Base-by-base conservation (phyloP, 2,797 vertebrate species). In the Sandelia bainsii region DNA sequence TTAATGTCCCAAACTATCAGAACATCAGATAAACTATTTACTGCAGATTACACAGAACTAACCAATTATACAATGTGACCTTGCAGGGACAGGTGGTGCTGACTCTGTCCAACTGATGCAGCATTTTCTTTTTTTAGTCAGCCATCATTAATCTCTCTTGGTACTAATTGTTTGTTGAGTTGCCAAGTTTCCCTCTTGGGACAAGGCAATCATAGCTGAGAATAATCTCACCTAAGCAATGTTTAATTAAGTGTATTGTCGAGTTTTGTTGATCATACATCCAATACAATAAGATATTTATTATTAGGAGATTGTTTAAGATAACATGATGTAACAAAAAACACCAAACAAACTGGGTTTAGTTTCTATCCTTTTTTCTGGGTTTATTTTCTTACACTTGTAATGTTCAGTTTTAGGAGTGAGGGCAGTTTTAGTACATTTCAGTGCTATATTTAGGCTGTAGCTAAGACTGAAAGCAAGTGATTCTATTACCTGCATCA, bases 91-190 rank as follows among this genome's bases (percentile, higher is more conserved):
- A 69, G 42, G 61, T 42, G 62, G 79, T 62, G 77, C 83, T 78
- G 69, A 67, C 29, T 9, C 34, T 54, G 44, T 62, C 13, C 46
- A 13, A 69, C 71, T 87, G 85, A 87, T 56, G 79, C 82, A 79
- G 86, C 86, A 8, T 71, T 73, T 77, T 86, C 80, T 64, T 44
- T 54, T 39, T 23, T 23, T 72, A 88, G 64, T 81, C 76, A 86
- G 75, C 72, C 25, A 39, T 83, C 67, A 64, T 57, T 72, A 10
- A 20, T 75, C 66, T 90, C 81, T 83, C 78, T 74, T 75, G 84
- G 51, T 69, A 44, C 54, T 82, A 66, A 89, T 88, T 90, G 84
- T 85, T 88, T 84, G 80, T 72, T 60, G 34, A 61, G 53, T 85
- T 81, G 63, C 39, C 48, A 62, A 12, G 66, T 72, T 69, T 69